phyloP scores from a whole-genome alignment of 2,113 vertebrate genomes.

The Emydocephalus ijimae region DNA sequence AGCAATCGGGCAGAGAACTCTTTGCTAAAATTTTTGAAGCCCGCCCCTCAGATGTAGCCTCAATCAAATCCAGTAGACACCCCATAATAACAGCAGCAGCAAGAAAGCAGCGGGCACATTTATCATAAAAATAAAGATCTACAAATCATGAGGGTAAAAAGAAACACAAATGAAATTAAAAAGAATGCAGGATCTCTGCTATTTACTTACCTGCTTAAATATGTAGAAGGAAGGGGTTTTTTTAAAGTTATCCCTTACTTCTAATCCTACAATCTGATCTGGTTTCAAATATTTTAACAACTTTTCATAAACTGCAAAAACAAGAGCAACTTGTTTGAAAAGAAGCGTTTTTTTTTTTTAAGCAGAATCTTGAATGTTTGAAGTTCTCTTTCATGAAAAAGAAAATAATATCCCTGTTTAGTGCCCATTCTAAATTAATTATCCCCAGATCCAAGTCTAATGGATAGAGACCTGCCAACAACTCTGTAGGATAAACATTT shows the following conservation, averaged over 20 bases:
- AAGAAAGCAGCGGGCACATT: background rate
- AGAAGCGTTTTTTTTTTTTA: background rate
- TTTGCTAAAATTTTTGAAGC: no score
- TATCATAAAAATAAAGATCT: background rate
- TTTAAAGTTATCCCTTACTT: background rate
- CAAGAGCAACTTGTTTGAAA: background rate
- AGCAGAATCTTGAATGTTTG: background rate
- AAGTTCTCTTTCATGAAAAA: background rate
- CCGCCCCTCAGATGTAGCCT: background rate
- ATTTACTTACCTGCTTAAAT: background rate
- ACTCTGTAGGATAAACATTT: background rate
- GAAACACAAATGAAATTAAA: background rate
- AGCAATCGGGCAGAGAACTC: no score
- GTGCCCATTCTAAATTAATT: background rate
- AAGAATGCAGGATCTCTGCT: background rate
- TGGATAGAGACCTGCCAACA: background rate
- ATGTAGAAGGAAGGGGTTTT: background rate
- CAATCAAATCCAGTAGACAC: background rate
- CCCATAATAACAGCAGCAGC: background rate
- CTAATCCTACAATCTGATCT: background rate
- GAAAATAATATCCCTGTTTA: background rate
- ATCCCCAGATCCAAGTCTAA: background rate
- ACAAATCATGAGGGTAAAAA: background rate
- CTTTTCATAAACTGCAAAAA: background rate
- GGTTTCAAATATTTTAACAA: background rate